A percentile compares a stretch with the other conserved stretches of the same genome.
Conservation (phyloP, 2,797 vertebrate genomes). For the Tenualosa ilisha region DNA sequence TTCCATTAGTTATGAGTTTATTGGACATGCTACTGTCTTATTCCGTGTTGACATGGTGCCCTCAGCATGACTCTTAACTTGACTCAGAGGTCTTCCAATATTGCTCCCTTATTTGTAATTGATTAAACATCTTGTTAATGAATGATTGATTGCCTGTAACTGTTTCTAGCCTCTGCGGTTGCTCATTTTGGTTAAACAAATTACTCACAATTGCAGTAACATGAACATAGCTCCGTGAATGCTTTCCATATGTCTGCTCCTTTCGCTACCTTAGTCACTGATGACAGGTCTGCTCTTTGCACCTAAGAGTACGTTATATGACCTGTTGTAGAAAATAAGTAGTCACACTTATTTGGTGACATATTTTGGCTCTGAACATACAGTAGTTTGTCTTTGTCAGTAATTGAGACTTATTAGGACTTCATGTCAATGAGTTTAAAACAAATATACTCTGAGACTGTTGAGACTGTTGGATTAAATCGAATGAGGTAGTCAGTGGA, state of each 20-base stretch:
- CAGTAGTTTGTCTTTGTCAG: not conserved
- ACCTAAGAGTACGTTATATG: not conserved
- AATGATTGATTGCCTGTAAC: conserved; percentile 14
- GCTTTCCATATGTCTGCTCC: not conserved
- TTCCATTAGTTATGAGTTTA: not conserved
- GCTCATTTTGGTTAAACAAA: conserved; percentile 27
- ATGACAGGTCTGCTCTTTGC: not conserved
- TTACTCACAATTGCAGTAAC: conserved; percentile 22
- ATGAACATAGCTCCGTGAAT: conserved; percentile 12
- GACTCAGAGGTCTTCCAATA: conserved; percentile 4
- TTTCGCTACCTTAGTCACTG: not conserved
- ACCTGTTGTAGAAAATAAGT: not conserved
- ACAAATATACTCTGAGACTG: not conserved
- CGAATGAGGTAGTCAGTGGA: not conserved
- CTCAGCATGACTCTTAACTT: not conserved
- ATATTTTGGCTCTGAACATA: no score
- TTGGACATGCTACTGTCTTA: not conserved
- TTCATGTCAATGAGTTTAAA: not conserved
- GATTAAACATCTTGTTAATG: conserved; percentile 24
- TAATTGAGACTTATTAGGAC: not conserved
- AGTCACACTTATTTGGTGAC: not conserved
- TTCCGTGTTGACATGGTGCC: not conserved
- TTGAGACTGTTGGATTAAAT: not conserved
- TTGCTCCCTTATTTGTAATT: conserved; percentile 29
- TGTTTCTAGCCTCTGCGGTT: conserved; percentile 9